Evolutionary conservation across 2,797 vertebrate genomes (phyloP).

Genomic region (Dromococcyx pavoninus): DNA sequence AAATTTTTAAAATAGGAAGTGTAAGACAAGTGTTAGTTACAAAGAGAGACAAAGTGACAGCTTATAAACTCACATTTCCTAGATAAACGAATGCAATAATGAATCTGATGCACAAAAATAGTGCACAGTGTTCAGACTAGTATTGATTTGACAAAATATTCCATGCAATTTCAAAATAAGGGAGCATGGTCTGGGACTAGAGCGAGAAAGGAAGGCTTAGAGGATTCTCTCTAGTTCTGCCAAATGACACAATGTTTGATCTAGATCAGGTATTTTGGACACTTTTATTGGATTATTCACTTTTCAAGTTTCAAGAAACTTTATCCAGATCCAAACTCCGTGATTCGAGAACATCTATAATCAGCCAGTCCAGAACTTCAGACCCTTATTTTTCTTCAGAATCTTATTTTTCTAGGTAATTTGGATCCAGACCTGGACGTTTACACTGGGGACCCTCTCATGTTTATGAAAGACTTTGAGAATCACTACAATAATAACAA

Average conservation of each 20-base stretch:
- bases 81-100: not conserved
- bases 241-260: not conserved
- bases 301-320: not conserved
- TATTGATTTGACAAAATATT: not conserved
- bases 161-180: not conserved
- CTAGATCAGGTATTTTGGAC: not conserved
- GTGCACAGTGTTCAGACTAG: not conserved
- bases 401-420: not conserved
- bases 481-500: not conserved
- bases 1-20: not conserved
- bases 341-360: not conserved
- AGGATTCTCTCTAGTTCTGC: not conserved
- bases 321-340: not conserved
- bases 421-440: not conserved
- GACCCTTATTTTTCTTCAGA: not conserved
- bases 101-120: not conserved
- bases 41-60: not conserved
- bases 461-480: not conserved
- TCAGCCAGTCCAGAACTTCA: not conserved
- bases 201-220: not conserved
- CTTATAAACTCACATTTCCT: not conserved
- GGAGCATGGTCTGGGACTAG: not conserved
- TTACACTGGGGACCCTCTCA: not conserved
- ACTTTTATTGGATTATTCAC: not conserved
- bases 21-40: not conserved